A percentile compares a stretch with the other conserved stretches of the same genome.
Evolutionary conservation across 1,140 invertebrate genomes (phyloP).

Genomic region (Scaptomyza hsui): DNA sequence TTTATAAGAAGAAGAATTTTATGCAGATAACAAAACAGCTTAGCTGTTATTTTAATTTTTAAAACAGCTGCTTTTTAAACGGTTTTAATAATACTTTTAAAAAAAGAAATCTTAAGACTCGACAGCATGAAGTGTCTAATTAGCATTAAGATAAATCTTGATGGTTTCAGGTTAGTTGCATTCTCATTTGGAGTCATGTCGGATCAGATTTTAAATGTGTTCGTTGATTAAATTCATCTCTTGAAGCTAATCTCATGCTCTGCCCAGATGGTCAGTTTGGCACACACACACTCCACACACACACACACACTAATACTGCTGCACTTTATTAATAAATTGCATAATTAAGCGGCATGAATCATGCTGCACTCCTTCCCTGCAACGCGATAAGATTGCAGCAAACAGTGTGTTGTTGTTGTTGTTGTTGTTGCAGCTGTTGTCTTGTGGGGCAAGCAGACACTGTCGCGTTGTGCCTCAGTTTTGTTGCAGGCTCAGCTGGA

Average conservation of each 20-base stretch:
- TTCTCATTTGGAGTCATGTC: too few relatives aligned
- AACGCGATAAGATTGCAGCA: constrained; percentile 22
- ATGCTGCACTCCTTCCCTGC: constrained; percentile 6
- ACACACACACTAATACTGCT: not conserved
- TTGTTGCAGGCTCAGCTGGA: constrained; percentile 47
- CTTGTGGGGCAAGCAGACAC: constrained; percentile 8
- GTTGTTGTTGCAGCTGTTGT: constrained; percentile 2
- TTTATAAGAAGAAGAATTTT: too few relatives aligned
- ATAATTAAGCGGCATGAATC: constrained; percentile 61
- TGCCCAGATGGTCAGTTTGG: constrained; percentile 11
- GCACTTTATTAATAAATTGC: constrained; percentile 65
- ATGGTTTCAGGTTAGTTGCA: too few relatives aligned
- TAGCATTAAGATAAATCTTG: too few relatives aligned
- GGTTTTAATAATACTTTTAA: too few relatives aligned
- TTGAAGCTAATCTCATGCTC: not conserved
- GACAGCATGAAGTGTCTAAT: too few relatives aligned
- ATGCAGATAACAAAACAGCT: too few relatives aligned
- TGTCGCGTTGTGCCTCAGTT: constrained; percentile 49
- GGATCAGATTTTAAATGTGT: too few relatives aligned
- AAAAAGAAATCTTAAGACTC: too few relatives aligned
- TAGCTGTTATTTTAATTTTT: too few relatives aligned
- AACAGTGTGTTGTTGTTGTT: not conserved
- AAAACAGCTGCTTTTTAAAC: too few relatives aligned
- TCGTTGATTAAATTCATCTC: too few relatives aligned
- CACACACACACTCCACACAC: not conserved